These are phyloP conservation scores for Artibeus lituratus DNA, from an alignment of 2,797 vertebrate species.

Conservation along the genomic window DNA sequence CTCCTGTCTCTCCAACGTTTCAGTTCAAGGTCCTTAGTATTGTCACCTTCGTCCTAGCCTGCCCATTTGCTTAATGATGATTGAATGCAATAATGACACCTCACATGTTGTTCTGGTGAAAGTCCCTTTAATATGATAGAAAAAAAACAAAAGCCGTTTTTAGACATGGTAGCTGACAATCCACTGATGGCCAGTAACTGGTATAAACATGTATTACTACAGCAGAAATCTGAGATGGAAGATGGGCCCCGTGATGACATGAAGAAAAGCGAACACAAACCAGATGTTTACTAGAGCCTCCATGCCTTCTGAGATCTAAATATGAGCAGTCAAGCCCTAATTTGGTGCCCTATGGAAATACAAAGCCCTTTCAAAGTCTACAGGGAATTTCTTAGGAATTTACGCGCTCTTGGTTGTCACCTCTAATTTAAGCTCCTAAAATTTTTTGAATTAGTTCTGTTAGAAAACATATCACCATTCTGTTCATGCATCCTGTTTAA, in stretches of 20 bases:
- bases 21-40: neutral
- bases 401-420: neutral
- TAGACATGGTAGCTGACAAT: neutral
- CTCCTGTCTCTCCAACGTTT: neutral
- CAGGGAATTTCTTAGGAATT: constrained; percentile 26
- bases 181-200: neutral
- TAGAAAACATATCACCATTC: neutral
- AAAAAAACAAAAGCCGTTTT: neutral
- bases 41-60: neutral
- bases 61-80: neutral
- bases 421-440: constrained; percentile 23
- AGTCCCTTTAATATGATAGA: neutral
- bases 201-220: neutral
- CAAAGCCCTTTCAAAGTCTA: neutral
- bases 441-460: constrained; percentile 14
- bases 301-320: neutral
- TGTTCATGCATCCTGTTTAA: neutral
- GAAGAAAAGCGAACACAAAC: neutral
- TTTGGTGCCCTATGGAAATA: neutral
- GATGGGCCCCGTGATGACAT: neutral
- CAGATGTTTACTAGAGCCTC: neutral
- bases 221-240: neutral
- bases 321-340: neutral
- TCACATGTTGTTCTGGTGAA: neutral
- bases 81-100: neutral